Conservation (phyloP, 2,113 vertebrate species). For the Oreamnos americanus region DNA sequence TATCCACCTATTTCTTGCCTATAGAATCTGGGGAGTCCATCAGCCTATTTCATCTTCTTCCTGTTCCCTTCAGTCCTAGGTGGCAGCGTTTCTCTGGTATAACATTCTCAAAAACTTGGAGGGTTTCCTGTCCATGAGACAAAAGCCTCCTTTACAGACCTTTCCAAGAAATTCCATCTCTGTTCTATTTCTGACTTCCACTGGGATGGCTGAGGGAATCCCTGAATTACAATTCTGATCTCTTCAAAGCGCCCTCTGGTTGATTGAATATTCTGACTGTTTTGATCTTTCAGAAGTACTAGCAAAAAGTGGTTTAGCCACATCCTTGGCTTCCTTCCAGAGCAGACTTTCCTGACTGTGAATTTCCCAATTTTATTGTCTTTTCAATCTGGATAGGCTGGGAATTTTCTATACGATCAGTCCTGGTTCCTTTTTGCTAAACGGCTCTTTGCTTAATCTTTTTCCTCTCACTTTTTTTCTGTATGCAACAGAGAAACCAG, state of each 20-base stretch:
- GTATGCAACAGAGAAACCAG: not conserved
- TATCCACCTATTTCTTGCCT: not conserved
- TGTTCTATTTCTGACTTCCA: not conserved
- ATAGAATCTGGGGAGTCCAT: not conserved
- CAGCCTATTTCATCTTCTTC: not conserved
- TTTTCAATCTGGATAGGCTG: not conserved
- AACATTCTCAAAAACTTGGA: not conserved
- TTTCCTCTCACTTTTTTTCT: not conserved
- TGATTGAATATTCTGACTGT: not conserved
- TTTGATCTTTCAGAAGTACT: not conserved
- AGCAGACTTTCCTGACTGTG: not conserved
- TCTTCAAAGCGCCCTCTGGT: not conserved
- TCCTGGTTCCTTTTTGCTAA: not conserved
- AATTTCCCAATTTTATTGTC: not conserved
- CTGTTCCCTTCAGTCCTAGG: not conserved
- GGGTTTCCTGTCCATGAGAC: not conserved
- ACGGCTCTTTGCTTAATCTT: not conserved
- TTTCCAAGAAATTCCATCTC: not conserved
- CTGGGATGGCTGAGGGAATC: not conserved
- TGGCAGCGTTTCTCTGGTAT: not conserved
- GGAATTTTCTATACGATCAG: not conserved
- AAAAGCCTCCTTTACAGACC: not conserved
- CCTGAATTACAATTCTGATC: not conserved
- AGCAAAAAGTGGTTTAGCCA: not conserved
- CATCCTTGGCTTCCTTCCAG: not conserved